These are phyloP conservation scores for Cirrhinus mrigala DNA, from an alignment of 2,797 vertebrate genomes.

Conservation along the genomic window DNA sequence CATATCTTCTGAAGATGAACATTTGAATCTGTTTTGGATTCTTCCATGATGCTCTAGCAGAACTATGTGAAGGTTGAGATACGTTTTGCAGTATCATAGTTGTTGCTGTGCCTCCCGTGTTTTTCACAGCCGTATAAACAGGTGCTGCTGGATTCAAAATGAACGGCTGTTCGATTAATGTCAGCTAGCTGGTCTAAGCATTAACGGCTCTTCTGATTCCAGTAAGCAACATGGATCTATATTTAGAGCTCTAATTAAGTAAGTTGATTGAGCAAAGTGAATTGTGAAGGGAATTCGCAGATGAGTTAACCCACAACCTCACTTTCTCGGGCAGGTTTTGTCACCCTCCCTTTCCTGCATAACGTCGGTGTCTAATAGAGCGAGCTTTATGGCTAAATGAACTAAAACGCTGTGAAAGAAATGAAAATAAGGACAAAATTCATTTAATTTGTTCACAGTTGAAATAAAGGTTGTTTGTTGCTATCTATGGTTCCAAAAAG, in stretches of 20 bases:
- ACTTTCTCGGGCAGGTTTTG: slow-evolving; percentile 39
- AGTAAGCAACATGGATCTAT: slow-evolving; percentile 67
- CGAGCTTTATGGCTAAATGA: not conserved
- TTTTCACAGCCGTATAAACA: slow-evolving; percentile 68
- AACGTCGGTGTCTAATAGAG: not conserved
- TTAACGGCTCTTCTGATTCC: slow-evolving; percentile 69
- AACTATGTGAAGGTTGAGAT: slow-evolving; percentile 1
- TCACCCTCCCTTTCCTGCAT: not conserved
- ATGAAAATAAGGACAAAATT: not conserved
- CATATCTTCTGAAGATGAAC: not conserved
- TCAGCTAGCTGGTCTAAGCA: slow-evolving; percentile 61
- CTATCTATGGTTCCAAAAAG: not conserved
- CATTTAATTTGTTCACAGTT: not conserved
- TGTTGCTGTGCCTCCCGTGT: slow-evolving; percentile 54
- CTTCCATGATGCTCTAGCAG: slow-evolving; percentile 20
- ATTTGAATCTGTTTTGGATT: slow-evolving; percentile 28
- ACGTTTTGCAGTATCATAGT: slow-evolving; percentile 51
- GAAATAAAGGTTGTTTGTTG: not conserved
- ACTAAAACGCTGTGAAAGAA: not conserved
- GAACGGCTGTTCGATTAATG: slow-evolving; percentile 68
- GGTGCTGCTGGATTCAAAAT: slow-evolving; percentile 64
- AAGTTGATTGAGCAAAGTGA: slow-evolving; percentile 73
- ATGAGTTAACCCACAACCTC: slow-evolving; percentile 57
- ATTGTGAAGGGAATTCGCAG: slow-evolving; percentile 58
- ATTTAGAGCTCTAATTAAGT: slow-evolving; percentile 68